Percentiles rank a stretch among this genome's conserved stretches.
These are phyloP conservation scores for Lycophotia porphyrea DNA, from an alignment of 2,888 invertebrate genomes.

Conservation along the genomic window DNA sequence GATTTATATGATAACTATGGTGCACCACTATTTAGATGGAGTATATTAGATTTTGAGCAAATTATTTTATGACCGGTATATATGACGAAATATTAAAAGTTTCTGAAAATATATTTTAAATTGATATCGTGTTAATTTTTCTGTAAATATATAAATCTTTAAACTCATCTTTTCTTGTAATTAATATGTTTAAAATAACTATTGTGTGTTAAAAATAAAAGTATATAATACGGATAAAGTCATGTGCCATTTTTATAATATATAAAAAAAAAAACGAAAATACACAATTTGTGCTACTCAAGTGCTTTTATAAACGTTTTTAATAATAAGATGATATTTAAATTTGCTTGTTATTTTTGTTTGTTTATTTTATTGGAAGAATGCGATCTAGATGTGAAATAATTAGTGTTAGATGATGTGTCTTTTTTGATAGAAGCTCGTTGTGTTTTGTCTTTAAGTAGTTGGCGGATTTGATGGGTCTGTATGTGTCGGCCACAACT, in stretches of 20 bases:
- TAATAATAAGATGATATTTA: constrained; percentile 84
- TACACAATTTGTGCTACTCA: constrained; percentile 85
- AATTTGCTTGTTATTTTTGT: constrained; percentile 88
- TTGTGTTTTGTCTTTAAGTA: constrained; percentile 71
- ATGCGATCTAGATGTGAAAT: constrained; percentile 77
- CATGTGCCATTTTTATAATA: constrained; percentile 86
- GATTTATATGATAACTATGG: constrained; percentile 82
- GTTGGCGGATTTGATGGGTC: constrained; percentile 63
- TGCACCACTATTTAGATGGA: constrained; percentile 86
- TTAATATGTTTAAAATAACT: constrained; percentile 77
- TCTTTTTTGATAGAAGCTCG: constrained; percentile 66
- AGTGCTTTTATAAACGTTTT: constrained; percentile 88
- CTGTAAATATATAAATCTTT: constrained; percentile 86
- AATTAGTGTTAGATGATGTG: constrained; percentile 74
- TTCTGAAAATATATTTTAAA: constrained; percentile 82
- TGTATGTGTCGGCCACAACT: constrained; percentile 52
- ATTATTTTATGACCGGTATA: constrained; percentile 68
- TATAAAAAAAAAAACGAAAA: constrained; percentile 70
- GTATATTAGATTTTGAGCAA: constrained; percentile 77
- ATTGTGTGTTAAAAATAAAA: constrained; percentile 82
- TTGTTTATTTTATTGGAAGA: constrained; percentile 75
- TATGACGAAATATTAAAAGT: constrained; percentile 63
- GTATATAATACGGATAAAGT: constrained; percentile 79
- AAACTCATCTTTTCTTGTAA: constrained; percentile 77
- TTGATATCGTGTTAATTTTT: constrained; percentile 77